phyloP scores from a whole-genome alignment of 2,888 invertebrate species.

The Diarsia dahlii region DNA sequence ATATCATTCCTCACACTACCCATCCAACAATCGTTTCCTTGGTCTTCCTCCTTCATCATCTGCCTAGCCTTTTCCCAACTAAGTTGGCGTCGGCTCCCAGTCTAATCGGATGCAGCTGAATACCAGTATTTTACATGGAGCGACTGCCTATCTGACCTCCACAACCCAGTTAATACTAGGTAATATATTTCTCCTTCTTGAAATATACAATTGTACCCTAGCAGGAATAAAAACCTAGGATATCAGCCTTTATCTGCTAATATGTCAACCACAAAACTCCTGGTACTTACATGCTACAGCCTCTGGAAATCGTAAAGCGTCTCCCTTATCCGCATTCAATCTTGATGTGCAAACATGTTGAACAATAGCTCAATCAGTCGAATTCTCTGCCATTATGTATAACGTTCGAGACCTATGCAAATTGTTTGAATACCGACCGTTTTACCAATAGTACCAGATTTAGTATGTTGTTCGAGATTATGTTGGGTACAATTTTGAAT shows the following conservation, averaged over 20 bases:
- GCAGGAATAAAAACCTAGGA: not conserved
- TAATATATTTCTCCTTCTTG: no score
- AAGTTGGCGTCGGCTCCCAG: no score
- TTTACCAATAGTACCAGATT: constrained; percentile 36
- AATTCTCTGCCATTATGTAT: constrained; percentile 49
- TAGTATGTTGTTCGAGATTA: constrained; percentile 22
- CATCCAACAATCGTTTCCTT: no score
- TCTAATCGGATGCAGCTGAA: no score
- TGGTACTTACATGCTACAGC: not conserved
- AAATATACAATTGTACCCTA: no score
- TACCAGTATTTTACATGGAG: no score
- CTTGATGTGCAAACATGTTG: constrained; percentile 56
- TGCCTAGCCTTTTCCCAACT: no score
- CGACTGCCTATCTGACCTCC: no score
- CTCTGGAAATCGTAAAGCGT: constrained; percentile 15
- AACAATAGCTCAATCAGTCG: constrained; percentile 64
- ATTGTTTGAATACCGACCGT: constrained; percentile 47
- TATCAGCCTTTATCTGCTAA: not conserved
- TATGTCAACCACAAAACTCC: not conserved
- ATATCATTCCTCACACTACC: no score
- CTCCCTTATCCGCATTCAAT: constrained; percentile 51
- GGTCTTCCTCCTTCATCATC: no score
- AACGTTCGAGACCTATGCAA: constrained; percentile 48
- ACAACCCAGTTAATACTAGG: no score
- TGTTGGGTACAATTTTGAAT: not conserved